A percentile compares a stretch with the other conserved stretches of the same genome.
Conservation (phyloP, 2,888 invertebrate species). For the Plebejus argus region DNA sequence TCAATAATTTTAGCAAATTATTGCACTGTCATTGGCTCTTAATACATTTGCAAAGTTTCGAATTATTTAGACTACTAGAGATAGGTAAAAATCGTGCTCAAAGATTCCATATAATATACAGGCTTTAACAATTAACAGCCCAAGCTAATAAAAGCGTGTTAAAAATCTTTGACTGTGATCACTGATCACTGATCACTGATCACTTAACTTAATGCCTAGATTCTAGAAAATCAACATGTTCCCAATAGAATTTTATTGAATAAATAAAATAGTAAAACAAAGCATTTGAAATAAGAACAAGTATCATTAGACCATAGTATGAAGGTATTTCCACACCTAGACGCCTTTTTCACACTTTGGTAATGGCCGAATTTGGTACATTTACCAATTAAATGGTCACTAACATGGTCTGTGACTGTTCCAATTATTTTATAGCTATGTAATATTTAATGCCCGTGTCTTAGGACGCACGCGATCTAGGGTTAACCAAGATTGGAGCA, state of each 20-base stretch:
- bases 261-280: background rate
- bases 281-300: slow-evolving; percentile 17
- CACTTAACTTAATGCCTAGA: too few relatives aligned
- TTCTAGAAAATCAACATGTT: too few relatives aligned
- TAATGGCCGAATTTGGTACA: slow-evolving; percentile 27
- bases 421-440: slow-evolving; percentile 73
- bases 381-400: slow-evolving; percentile 56
- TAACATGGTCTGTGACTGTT: slow-evolving; percentile 62
- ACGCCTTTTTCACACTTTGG: slow-evolving; percentile 2
- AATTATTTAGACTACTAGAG: too few relatives aligned
- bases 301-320: slow-evolving; percentile 2
- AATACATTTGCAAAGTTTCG: too few relatives aligned
- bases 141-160: too few relatives aligned
- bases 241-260: background rate
- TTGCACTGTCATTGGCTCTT: too few relatives aligned
- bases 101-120: too few relatives aligned
- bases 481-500: slow-evolving; percentile 50
- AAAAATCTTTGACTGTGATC: too few relatives aligned
- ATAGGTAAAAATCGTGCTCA: too few relatives aligned
- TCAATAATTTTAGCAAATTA: too few relatives aligned
- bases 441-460: slow-evolving; percentile 71
- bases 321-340: slow-evolving; percentile 7
- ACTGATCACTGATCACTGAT: too few relatives aligned
- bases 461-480: slow-evolving; percentile 70
- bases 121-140: too few relatives aligned